These are phyloP conservation scores for Malacoctenus gilli DNA, from an alignment of 2,797 vertebrate species.

Conservation along the genomic window DNA sequence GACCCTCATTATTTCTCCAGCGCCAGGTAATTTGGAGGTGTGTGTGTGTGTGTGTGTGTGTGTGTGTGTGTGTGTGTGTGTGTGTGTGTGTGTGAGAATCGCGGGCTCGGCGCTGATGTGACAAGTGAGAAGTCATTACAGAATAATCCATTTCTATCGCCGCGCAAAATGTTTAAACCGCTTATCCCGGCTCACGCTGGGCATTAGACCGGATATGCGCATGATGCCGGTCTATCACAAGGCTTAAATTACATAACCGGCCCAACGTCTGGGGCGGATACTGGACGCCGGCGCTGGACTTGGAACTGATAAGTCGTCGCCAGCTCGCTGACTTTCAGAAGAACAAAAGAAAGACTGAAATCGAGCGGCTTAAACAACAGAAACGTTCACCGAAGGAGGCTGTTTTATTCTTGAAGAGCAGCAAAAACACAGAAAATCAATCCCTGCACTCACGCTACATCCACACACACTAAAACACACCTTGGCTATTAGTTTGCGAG, in stretches of 20 bases:
- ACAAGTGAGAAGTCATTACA: constrained; percentile 48
- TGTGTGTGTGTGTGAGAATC: background rate
- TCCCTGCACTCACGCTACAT: constrained; percentile 28
- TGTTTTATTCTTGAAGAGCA: constrained; percentile 14
- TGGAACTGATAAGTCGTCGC: constrained; percentile 17
- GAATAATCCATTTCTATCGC: constrained; percentile 55
- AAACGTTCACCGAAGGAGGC: constrained; percentile 1
- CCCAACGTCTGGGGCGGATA: constrained; percentile 16
- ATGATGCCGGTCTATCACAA: constrained; percentile 12
- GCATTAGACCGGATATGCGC: constrained; percentile 26
- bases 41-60: background rate
- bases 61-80: background rate
- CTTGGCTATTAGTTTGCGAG: constrained; percentile 43
- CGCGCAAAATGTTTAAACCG: constrained; percentile 33
- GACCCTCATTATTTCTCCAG: background rate
- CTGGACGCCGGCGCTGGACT: constrained; percentile 4
- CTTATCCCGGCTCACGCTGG: constrained; percentile 36
- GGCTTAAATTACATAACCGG: constrained; percentile 34
- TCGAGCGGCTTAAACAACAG: no score
- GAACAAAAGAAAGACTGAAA: no score
- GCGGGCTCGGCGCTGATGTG: constrained; percentile 15
- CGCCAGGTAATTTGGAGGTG: background rate
- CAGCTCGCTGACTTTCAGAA: no score
- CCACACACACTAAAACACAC: constrained; percentile 21
- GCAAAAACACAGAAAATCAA: constrained; percentile 50